Conservation (phyloP, 30 jellyfish, hydroid and myxozoan species). For the Cassiopea xamachana region DNA sequence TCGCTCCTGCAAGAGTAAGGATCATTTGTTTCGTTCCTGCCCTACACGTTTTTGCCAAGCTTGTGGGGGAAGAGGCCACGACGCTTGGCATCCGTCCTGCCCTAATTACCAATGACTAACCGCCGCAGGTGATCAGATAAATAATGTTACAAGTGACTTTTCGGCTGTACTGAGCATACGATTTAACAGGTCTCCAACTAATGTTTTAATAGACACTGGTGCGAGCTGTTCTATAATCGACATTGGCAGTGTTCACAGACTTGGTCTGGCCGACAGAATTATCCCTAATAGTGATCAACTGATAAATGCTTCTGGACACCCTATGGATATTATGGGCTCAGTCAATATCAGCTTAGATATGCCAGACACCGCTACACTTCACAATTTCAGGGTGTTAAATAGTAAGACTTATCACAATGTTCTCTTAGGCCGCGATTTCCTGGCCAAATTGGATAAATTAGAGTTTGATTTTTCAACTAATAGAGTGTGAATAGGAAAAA, state of each 20-base stretch:
- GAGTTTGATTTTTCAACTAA: conserved; percentile 20
- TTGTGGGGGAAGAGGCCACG: conserved; percentile 41
- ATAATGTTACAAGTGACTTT: conserved; percentile 28
- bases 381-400: conserved; percentile 31
- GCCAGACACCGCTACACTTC: neutral
- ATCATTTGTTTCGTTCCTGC: conserved; percentile 23
- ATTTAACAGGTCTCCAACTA: neutral
- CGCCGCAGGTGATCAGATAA: neutral
- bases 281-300: conserved; percentile 22
- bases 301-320: conserved; percentile 48
- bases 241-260: neutral
- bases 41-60: conserved; percentile 38
- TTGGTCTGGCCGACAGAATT: neutral
- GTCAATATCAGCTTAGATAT: neutral
- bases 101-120: neutral
- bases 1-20: conserved; percentile 19
- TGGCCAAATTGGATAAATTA: neutral
- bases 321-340: conserved; percentile 33
- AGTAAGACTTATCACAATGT: conserved; percentile 17
- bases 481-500: conserved; percentile 10
- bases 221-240: neutral
- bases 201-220: neutral
- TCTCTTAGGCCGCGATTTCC: conserved; percentile 51
- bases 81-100: conserved; percentile 37
- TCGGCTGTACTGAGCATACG: neutral